These are phyloP conservation scores for Osmerus eperlanus DNA, from an alignment of 2,113 vertebrate genomes.

Conservation along the genomic window DNA sequence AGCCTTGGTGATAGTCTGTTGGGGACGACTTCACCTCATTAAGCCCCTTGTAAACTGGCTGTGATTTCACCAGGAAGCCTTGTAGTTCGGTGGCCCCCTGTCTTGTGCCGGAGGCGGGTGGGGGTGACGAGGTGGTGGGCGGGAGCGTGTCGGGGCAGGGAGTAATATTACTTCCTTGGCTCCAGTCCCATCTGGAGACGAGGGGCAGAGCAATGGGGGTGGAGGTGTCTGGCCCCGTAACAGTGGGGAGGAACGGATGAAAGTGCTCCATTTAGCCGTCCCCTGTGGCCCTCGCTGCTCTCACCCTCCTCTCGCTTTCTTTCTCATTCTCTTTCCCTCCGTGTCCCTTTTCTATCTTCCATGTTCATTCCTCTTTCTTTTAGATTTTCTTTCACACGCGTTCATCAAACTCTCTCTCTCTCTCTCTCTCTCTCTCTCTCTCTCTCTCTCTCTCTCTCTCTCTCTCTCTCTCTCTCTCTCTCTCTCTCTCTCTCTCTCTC, in stretches of 20 bases:
- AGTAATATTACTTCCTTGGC: neutral
- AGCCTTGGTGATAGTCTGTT: neutral
- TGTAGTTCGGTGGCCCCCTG: neutral
- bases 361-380: neutral
- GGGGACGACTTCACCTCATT: neutral
- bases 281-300: neutral
- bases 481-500: neutral
- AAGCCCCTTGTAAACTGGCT: neutral
- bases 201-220: neutral
- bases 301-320: neutral
- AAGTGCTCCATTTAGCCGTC: conserved; percentile 16
- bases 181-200: neutral
- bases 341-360: neutral
- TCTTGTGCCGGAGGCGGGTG: neutral
- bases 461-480: neutral
- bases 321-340: neutral
- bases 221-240: conserved; percentile 1
- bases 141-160: neutral
- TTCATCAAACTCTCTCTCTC: too few species aligned
- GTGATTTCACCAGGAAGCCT: neutral
- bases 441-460: neutral
- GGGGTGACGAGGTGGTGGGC: neutral
- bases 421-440: conserved; percentile 4
- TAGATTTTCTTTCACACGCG: too few species aligned
- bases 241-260: conserved; percentile 12